Conservation (phyloP, 2,797 vertebrate genomes). For the Acanthurus lineatus region DNA sequence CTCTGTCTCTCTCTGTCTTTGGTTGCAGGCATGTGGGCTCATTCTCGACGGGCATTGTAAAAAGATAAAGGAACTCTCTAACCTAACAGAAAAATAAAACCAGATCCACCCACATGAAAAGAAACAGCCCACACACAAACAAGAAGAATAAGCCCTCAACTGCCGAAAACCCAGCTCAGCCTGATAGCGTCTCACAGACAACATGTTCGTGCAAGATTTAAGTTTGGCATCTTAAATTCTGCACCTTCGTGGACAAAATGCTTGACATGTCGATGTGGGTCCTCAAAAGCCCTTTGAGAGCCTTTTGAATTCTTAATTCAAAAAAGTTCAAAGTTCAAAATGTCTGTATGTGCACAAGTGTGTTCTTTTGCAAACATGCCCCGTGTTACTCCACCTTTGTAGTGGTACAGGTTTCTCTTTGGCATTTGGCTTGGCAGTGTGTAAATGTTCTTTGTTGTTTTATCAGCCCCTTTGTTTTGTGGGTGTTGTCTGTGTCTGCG, state of each 20-base stretch:
- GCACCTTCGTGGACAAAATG: slow-evolving; percentile 80
- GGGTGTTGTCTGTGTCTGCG: slow-evolving; percentile 31
- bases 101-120: slow-evolving; percentile 81
- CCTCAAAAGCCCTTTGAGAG: slow-evolving; percentile 57
- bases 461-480: slow-evolving; percentile 50
- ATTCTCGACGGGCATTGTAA: slow-evolving; percentile 73
- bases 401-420: slow-evolving; percentile 62
- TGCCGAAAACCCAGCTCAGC: slow-evolving; percentile 50
- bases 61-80: slow-evolving; percentile 76
- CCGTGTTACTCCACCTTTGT: slow-evolving; percentile 58
- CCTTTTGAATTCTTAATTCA: slow-evolving; percentile 49
- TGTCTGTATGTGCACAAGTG: slow-evolving; percentile 13
- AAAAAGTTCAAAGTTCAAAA: slow-evolving; percentile 26
- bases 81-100: slow-evolving; percentile 79
- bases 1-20: slow-evolving; percentile 52
- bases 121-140: slow-evolving; percentile 80
- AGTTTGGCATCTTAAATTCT: slow-evolving; percentile 82
- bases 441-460: slow-evolving; percentile 61
- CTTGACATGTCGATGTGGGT: slow-evolving; percentile 73
- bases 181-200: slow-evolving; percentile 61
- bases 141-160: slow-evolving; percentile 70
- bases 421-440: slow-evolving; percentile 54
- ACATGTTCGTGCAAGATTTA: slow-evolving; percentile 84
- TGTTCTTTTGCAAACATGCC: slow-evolving; percentile 65
- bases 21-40: slow-evolving; percentile 72